These are phyloP conservation scores for Myotis findleyi DNA, from an alignment of 2,797 vertebrate genomes.

Conservation along the genomic window DNA sequence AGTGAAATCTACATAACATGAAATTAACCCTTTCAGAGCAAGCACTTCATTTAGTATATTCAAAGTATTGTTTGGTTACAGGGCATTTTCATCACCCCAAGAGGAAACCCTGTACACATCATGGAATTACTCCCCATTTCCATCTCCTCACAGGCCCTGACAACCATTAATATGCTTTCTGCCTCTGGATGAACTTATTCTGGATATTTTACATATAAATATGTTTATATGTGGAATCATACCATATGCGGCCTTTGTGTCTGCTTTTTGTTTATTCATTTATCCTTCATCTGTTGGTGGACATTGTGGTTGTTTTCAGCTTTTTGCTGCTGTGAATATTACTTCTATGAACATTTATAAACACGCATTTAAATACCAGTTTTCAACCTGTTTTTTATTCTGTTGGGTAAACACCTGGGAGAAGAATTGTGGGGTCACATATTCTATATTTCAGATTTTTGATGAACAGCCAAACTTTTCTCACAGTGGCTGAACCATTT, in stretches of 20 bases:
- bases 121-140: neutral
- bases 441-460: neutral
- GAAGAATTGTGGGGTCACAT: neutral
- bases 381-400: neutral
- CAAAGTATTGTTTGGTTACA: neutral
- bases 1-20: neutral
- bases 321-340: neutral
- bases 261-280: neutral
- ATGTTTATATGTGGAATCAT: neutral
- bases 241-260: neutral
- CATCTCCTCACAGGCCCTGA: neutral
- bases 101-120: neutral
- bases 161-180: neutral
- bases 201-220: neutral
- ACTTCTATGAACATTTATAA: neutral
- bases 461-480: neutral
- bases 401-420: neutral
- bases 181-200: neutral
- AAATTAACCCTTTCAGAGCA: neutral
- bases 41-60: neutral
- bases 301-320: neutral
- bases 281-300: neutral
- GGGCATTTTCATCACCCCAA: neutral
- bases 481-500: neutral
- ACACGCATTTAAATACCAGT: neutral